Evolutionary conservation across 1,140 invertebrate genomes (phyloP).

Genomic region (Augochlora pura): DNA sequence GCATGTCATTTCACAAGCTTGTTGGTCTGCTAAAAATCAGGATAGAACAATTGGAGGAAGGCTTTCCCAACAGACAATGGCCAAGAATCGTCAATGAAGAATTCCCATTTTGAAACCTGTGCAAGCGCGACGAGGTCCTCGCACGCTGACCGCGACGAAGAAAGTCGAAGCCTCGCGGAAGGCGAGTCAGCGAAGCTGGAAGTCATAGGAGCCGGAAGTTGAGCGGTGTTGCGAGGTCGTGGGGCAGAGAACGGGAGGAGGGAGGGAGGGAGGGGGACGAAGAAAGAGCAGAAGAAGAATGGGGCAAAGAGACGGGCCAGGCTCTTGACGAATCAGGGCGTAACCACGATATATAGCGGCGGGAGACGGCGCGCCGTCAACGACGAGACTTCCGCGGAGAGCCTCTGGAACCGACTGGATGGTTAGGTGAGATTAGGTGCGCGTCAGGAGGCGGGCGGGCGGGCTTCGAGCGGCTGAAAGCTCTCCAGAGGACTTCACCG

Average conservation of each 20-base stretch:
- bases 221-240: background rate
- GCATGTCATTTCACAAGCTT: too few relatives aligned
- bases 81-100: too few relatives aligned
- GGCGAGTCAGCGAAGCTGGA: background rate
- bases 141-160: background rate
- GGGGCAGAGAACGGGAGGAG: too few relatives aligned
- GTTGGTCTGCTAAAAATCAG: too few relatives aligned
- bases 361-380: background rate
- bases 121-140: too few relatives aligned
- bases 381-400: conserved; percentile 27
- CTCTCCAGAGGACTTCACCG: conserved; percentile 71
- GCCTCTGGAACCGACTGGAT: conserved; percentile 29
- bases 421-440: conserved; percentile 46
- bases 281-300: background rate
- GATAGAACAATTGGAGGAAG: too few relatives aligned
- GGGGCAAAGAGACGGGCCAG: background rate
- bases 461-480: conserved; percentile 60
- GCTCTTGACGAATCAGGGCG: conserved; percentile 57
- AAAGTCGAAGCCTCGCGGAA: conserved; percentile 12
- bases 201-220: conserved; percentile 20
- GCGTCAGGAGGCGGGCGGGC: conserved; percentile 21
- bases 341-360: conserved; percentile 49
- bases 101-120: too few relatives aligned
- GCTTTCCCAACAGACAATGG: too few relatives aligned
- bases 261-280: background rate